These are phyloP conservation scores for Synergus gifuensis DNA, from an alignment of 2,888 invertebrate genomes.

Conservation along the genomic window DNA sequence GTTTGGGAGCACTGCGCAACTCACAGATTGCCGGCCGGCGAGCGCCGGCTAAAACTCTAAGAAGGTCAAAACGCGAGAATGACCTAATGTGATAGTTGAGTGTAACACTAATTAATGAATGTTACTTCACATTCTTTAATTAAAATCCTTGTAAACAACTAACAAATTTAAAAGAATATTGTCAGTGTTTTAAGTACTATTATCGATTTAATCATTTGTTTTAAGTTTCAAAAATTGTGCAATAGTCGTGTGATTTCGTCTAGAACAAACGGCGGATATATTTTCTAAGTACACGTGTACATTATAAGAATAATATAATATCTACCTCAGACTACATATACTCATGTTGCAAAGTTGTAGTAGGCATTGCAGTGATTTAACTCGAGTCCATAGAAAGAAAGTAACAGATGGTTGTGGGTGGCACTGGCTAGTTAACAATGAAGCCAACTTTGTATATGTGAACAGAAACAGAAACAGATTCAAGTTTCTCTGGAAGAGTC, in stretches of 20 bases:
- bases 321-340: background rate
- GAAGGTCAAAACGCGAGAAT: too few species aligned
- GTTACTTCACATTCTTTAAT: too few species aligned
- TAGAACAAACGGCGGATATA: constrained; percentile 35
- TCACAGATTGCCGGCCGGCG: too few species aligned
- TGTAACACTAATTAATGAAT: too few species aligned
- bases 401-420: constrained; percentile 70
- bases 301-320: constrained; percentile 26
- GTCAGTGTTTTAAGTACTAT: too few species aligned
- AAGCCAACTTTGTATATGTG: constrained; percentile 51
- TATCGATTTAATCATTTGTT: too few species aligned
- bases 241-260: background rate
- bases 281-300: constrained; percentile 32
- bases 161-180: too few species aligned
- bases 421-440: constrained; percentile 66
- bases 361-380: constrained; percentile 63
- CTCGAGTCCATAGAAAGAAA: constrained; percentile 65
- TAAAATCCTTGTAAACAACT: too few species aligned
- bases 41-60: too few species aligned
- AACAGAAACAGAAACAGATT: constrained; percentile 11
- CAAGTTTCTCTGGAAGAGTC: constrained; percentile 2
- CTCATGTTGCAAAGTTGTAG: constrained; percentile 53
- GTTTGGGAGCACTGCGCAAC: too few species aligned
- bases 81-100: too few species aligned
- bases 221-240: background rate